Base-by-base conservation (phyloP, 2,888 invertebrate species). In the Scrobipalpa atriplicella region DNA sequence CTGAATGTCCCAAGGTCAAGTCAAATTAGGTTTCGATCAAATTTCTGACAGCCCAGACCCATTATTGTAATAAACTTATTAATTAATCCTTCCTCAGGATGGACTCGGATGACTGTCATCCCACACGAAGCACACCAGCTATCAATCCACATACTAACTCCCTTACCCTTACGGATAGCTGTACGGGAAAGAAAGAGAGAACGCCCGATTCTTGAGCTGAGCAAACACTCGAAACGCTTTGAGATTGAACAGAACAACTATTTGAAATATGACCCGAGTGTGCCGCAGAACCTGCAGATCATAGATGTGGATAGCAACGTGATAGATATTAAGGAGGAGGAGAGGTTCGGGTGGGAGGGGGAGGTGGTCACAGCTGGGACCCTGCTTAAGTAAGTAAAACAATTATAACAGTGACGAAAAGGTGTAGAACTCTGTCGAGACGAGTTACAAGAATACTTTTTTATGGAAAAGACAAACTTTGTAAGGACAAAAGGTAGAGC, bases 251-350 rank as follows among this genome's bases (percentile, higher is more conserved):
- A 86, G 66, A 79, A 84, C 72, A 86, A 85, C 69, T 90, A 92
- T 71, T 79, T 91, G 70, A 91, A 89, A 75, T 92, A 92, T 74
- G 91, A 92, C 51, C 87, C 89, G 0, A 86, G 81, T 63, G 87
- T 88, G 29, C 92, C 92, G 0, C 89, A 90, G 72, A 92, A 91
- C 68, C 72, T 92, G n/a, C 89, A 88, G 70, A 91, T 92, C 29
- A 79, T 47, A 47, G 92, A 43, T 88, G 84, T 92, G 13, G 87
- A 91, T 69, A 90, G 81, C 69, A 85, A 90, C 60, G 84, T 91
- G 5, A 89, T 90, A 71, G 89, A 91, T 70, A 86, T 90, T 54
- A 89, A 86, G 69, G 91, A 91, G 68, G 84, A 78, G 0, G 79
- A 77, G 13, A 73, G 70, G 2, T 80, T 73, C 54, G 80, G 81